Base-by-base conservation (phyloP, 2,888 invertebrate genomes). In the Exephanes ischioxanthus region DNA sequence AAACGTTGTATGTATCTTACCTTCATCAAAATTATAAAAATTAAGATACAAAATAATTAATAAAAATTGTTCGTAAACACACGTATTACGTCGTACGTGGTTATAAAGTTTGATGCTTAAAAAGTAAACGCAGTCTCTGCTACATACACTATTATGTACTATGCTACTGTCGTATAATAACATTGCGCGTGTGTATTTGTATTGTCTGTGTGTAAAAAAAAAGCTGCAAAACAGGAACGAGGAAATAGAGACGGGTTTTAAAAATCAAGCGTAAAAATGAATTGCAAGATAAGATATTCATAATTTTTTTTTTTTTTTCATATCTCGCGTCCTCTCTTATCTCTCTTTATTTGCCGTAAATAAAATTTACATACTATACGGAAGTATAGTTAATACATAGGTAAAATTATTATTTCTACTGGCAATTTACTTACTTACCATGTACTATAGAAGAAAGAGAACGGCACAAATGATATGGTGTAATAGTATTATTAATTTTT, bases 291-390 rank as follows among this genome's bases (percentile, higher is more conserved):
- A 87, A 82, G 70, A 87, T 76, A 66, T 51, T 66, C 53, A 26
- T 75, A 19, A 51, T 87, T 71, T 80, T 67, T 77, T 87, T 67
- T 77, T 87, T 84, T 89, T 88, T 41, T 41, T 41, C 41, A 41
- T 88, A n/a, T 80, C 80, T 77, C 83, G 63, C 61, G 53, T 16
- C 61, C 83, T 79, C 83, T 51, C 16, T 66, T 86, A 68, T 78
- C 63, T 88, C 73, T 88, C 89, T 92, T 93, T 93, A 91, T 92
- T 91, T 84, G 87, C 71, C 87, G 88, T 90, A 85, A 91, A 91
- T 90, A 90, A 92, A 91, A 91, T 89, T 88, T 93, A 92, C 92
- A 92, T 90, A 90, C 89, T 85, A 90, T 90, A 80, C 68, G 80
- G 75, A 91, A 48, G n/a, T 71, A 48, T 80, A 51, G 51, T 61